phyloP scores from a whole-genome alignment of 2,113 vertebrate genomes.

The Chiloscyllium plagiosum region DNA sequence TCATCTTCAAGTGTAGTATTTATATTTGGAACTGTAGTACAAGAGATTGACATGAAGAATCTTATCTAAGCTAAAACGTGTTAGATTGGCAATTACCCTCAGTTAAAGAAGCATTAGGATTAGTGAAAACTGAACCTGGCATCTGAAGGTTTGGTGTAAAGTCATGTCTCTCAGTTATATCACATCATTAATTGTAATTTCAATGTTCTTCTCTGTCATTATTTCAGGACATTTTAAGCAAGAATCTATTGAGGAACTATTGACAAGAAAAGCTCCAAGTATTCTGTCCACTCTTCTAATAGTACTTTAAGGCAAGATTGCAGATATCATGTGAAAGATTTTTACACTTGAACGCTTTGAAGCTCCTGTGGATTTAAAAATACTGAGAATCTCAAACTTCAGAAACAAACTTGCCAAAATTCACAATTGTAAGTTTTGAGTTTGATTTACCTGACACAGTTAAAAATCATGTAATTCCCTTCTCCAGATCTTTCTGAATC shows the following conservation, averaged over 20 bases:
- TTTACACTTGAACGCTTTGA: no score
- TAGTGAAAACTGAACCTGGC: neutral
- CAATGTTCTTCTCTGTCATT: neutral
- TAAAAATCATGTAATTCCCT: neutral
- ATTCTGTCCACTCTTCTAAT: neutral
- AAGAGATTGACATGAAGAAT: neutral
- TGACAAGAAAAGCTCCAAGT: neutral
- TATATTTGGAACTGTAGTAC: neutral
- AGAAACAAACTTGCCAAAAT: no score
- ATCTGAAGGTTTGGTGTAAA: neutral
- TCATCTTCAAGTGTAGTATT: neutral
- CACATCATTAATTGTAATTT: neutral
- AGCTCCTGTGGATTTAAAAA: no score
- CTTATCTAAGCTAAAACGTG: neutral
- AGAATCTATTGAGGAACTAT: neutral
- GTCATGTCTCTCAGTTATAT: neutral
- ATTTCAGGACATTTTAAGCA: neutral
- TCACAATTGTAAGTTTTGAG: no score
- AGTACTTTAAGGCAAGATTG: neutral
- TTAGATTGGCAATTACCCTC: neutral
- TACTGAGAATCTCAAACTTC: no score
- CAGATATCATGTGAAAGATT: neutral
- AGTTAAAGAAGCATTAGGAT: neutral
- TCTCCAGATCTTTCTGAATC: neutral
- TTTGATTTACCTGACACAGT: no score